Evolutionary conservation across 1,140 invertebrate genomes (phyloP).

Genomic region (Ctenoplectra terminalis): DNA sequence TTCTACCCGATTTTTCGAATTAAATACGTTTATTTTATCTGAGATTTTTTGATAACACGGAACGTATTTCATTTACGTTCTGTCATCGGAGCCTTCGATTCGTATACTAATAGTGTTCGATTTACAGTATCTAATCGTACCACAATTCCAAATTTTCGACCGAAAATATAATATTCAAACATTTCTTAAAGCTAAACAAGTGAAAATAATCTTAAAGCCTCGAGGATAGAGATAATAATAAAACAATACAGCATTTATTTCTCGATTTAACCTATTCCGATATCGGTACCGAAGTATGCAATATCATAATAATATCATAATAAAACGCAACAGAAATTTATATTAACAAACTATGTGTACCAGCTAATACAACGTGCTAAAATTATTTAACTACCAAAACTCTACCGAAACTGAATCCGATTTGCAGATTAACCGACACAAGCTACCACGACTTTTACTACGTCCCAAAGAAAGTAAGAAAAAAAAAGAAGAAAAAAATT

Average conservation of each 20-base stretch:
- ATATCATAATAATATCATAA: too few relatives aligned
- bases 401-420: background rate
- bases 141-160: too few relatives aligned
- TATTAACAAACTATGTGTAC: background rate
- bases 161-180: too few relatives aligned
- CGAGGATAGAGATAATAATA: background rate
- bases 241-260: background rate
- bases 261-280: background rate
- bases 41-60: too few relatives aligned
- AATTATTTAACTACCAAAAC: constrained; percentile 2
- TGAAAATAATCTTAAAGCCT: background rate
- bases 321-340: background rate
- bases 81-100: too few relatives aligned
- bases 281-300: background rate
- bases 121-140: too few relatives aligned
- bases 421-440: background rate
- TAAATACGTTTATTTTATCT: too few relatives aligned
- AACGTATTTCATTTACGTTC: too few relatives aligned
- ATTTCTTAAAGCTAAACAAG: background rate
- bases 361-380: background rate
- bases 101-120: too few relatives aligned
- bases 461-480: background rate
- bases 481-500: background rate
- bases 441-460: background rate
- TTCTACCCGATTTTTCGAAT: too few relatives aligned